These are phyloP conservation scores for Zaprionus africanus DNA, from an alignment of 1,140 invertebrate genomes.

Conservation along the genomic window DNA sequence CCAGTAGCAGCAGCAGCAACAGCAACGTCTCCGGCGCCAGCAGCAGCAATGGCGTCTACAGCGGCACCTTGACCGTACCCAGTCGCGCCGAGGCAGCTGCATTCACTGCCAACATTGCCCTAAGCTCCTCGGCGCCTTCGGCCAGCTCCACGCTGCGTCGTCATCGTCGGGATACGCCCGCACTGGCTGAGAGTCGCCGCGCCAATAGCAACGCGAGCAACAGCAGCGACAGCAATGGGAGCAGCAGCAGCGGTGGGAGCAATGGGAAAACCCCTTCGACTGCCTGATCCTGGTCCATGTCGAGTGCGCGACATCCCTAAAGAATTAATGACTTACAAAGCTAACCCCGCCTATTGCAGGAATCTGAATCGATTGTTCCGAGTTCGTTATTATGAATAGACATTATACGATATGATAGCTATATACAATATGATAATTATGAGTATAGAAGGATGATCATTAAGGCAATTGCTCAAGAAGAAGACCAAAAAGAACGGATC, in stretches of 20 bases:
- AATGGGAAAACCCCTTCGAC: constrained; percentile 68
- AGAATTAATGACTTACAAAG: constrained; percentile 42
- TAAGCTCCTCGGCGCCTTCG: constrained; percentile 77
- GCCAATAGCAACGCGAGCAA: constrained; percentile 70
- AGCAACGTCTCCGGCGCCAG: constrained; percentile 10
- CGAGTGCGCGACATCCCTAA: constrained; percentile 53
- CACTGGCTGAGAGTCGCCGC: constrained; percentile 61
- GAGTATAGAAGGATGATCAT: not conserved
- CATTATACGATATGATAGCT: constrained; percentile 33
- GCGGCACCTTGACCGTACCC: constrained; percentile 63
- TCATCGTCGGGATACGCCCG: constrained; percentile 66
- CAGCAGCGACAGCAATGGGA: constrained; percentile 42
- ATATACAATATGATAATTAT: constrained; percentile 30
- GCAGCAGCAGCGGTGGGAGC: constrained; percentile 29
- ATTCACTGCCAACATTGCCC: constrained; percentile 70
- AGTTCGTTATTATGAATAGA: constrained; percentile 65
- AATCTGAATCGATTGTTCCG: constrained; percentile 74
- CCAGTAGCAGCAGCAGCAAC: constrained; percentile 13
- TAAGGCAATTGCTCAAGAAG: constrained; percentile 57
- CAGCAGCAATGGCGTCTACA: constrained; percentile 3
- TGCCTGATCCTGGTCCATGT: constrained; percentile 77
- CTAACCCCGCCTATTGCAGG: constrained; percentile 78
- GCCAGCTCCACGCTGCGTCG: constrained; percentile 76
- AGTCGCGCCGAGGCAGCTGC: constrained; percentile 73
- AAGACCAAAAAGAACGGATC: constrained; percentile 16